Percentiles rank a stretch among this genome's conserved stretches.
Evolutionary conservation across 2,797 vertebrate genomes (phyloP).

Genomic region (Gadopsis bispinosus): DNA sequence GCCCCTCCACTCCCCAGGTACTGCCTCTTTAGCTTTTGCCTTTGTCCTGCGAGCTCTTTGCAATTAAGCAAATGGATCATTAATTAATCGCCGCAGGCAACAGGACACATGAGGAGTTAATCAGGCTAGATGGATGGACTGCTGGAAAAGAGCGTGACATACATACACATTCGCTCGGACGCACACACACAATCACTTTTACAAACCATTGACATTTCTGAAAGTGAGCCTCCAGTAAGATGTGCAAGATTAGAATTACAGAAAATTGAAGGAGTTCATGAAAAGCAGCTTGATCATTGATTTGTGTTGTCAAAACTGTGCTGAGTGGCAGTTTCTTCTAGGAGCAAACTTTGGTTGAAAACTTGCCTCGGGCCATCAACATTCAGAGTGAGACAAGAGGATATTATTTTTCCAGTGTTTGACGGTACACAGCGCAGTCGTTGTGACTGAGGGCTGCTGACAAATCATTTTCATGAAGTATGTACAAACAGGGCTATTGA

Average conservation of each 20-base stretch:
- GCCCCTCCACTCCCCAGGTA: slow-evolving; percentile 17
- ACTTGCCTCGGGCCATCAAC: slow-evolving; percentile 58
- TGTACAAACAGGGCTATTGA: slow-evolving; percentile 65
- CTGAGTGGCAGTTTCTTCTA: slow-evolving; percentile 64
- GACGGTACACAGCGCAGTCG: slow-evolving; percentile 50
- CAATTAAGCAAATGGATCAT: slow-evolving; percentile 84
- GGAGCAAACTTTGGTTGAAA: slow-evolving; percentile 67
- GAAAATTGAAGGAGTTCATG: slow-evolving; percentile 67
- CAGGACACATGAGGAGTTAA: slow-evolving; percentile 77
- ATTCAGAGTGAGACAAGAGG: slow-evolving; percentile 56
- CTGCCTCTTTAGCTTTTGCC: slow-evolving; percentile 36
- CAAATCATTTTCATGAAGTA: slow-evolving; percentile 58
- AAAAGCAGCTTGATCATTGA: slow-evolving; percentile 71
- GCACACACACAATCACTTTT: slow-evolving; percentile 28
- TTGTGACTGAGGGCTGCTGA: slow-evolving; percentile 64
- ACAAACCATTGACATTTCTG: slow-evolving; percentile 68
- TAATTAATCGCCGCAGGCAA: slow-evolving; percentile 80
- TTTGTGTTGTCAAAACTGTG: slow-evolving; percentile 62
- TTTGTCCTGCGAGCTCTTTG: slow-evolving; percentile 68
- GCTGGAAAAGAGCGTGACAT: slow-evolving; percentile 45
- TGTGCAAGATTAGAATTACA: slow-evolving; percentile 52
- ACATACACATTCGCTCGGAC: slow-evolving; percentile 4
- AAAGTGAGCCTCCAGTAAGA: slow-evolving; percentile 62
- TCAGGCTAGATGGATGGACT: slow-evolving; percentile 77
- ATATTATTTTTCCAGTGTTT: slow-evolving; percentile 53